Conservation (phyloP, 2,113 vertebrate species). For the Loxodonta africana region DNA sequence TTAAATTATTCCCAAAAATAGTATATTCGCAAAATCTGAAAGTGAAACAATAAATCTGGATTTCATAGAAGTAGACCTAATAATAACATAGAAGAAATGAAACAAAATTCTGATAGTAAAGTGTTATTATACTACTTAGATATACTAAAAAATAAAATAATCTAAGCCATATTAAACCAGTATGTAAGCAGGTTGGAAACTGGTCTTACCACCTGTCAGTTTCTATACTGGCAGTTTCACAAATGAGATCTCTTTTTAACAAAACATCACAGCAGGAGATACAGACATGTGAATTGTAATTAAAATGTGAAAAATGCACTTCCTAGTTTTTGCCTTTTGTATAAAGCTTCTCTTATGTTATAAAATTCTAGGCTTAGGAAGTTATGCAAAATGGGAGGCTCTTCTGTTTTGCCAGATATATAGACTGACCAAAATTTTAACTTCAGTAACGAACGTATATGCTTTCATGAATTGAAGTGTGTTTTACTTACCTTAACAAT, state of each 20-base stretch:
- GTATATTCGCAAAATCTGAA: slow-evolving; percentile 53
- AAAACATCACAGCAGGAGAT: slow-evolving; percentile 72
- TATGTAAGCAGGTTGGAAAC: slow-evolving; percentile 75
- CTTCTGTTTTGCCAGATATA: slow-evolving; percentile 57
- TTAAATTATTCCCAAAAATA: slow-evolving; percentile 56
- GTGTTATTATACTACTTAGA: background rate
- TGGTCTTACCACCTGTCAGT: slow-evolving; percentile 78
- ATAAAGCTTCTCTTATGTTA: slow-evolving; percentile 41
- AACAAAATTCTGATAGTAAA: background rate
- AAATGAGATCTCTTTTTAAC: slow-evolving; percentile 76
- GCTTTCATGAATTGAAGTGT: slow-evolving; percentile 32
- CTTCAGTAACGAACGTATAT: slow-evolving; percentile 27
- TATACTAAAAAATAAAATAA: slow-evolving; percentile 63
- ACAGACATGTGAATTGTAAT: slow-evolving; percentile 78
- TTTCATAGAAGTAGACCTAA: background rate
- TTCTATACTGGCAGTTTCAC: slow-evolving; percentile 67
- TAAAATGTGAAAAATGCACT: slow-evolving; percentile 71
- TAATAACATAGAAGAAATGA: background rate
- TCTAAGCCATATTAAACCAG: slow-evolving; percentile 72
- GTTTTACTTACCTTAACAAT: slow-evolving; percentile 40
- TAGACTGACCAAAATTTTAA: slow-evolving; percentile 37
- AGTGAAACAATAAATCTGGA: background rate
- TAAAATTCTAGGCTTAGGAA: slow-evolving; percentile 67
- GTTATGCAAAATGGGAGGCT: slow-evolving; percentile 32
- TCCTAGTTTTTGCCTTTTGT: slow-evolving; percentile 69